phyloP scores from a whole-genome alignment of 1,140 invertebrate species.

The Drosophila athabasca region DNA sequence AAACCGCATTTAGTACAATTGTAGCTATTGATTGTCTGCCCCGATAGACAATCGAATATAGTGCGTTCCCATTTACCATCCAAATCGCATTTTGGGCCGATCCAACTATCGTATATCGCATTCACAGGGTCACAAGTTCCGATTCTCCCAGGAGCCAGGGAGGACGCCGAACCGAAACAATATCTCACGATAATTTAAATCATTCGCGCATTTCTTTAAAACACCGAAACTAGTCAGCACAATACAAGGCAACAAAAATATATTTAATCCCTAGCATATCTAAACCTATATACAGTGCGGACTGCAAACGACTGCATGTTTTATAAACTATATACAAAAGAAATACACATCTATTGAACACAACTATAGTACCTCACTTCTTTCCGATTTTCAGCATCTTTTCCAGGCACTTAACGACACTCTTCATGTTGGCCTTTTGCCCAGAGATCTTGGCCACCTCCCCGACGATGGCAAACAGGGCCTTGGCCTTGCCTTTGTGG shows the following conservation, averaged over 20 bases:
- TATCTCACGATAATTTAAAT: constrained; percentile 44
- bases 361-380: constrained; percentile 14
- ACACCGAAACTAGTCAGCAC: constrained; percentile 64
- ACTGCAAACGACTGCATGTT: constrained; percentile 41
- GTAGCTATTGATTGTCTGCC: constrained; percentile 82
- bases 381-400: constrained; percentile 63
- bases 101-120: constrained; percentile 31
- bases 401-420: constrained; percentile 86
- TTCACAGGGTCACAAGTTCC: constrained; percentile 78
- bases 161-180: constrained; percentile 69
- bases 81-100: constrained; percentile 37
- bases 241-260: constrained; percentile 27
- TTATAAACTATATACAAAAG: constrained; percentile 57
- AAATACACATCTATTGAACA: constrained; percentile 59
- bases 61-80: constrained; percentile 60
- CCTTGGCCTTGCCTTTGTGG: constrained; percentile 89
- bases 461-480: constrained; percentile 87
- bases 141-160: constrained; percentile 63
- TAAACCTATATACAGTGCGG: constrained; percentile 55
- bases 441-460: constrained; percentile 86
- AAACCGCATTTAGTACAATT: constrained; percentile 48
- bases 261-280: constrained; percentile 47
- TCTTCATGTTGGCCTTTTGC: constrained; percentile 87
- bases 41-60: constrained; percentile 83
- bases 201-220: constrained; percentile 57